Conservation (phyloP, 2,888 invertebrate species). For the Agapetus fuscipes region DNA sequence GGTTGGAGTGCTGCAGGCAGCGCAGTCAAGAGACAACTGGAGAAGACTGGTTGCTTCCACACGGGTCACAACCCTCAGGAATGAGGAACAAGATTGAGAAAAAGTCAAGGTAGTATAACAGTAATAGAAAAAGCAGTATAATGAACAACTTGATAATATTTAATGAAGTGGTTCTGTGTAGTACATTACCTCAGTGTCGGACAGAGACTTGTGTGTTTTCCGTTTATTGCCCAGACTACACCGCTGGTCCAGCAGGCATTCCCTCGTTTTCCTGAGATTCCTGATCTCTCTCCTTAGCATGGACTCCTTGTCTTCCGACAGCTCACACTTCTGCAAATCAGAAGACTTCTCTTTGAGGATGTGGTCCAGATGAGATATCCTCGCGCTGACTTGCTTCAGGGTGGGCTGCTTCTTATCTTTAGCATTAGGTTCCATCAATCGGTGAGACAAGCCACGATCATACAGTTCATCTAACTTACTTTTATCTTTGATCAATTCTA, state of each 20-base stretch:
- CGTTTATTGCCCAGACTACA: conserved; percentile 65
- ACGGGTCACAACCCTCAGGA: too few relatives aligned
- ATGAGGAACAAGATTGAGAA: too few relatives aligned
- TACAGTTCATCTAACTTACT: conserved; percentile 42
- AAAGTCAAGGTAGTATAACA: too few relatives aligned
- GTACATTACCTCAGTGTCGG: conserved; percentile 58
- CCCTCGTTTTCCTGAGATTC: conserved; percentile 67
- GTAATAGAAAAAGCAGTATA: too few relatives aligned
- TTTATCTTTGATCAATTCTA: conserved; percentile 50
- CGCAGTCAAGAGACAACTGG: too few relatives aligned
- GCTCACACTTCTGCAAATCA: conserved; percentile 50
- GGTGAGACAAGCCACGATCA: conserved; percentile 29
- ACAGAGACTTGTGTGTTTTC: conserved; percentile 62
- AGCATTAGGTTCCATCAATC: conserved; percentile 39
- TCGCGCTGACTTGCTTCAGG: conserved; percentile 53
- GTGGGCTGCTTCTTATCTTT: conserved; percentile 50
- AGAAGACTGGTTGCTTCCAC: too few relatives aligned
- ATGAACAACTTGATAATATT: too few relatives aligned
- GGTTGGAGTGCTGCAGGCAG: too few relatives aligned
- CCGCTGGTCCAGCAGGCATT: conserved; percentile 66
- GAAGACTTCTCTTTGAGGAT: conserved; percentile 61
- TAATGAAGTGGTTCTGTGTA: too few relatives aligned
- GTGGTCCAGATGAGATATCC: conserved; percentile 58
- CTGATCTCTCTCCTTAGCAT: conserved; percentile 68
- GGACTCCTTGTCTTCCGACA: conserved; percentile 52